Evolutionary conservation across 2,888 invertebrate species (phyloP).

Genomic region (Watsonalla binaria): DNA sequence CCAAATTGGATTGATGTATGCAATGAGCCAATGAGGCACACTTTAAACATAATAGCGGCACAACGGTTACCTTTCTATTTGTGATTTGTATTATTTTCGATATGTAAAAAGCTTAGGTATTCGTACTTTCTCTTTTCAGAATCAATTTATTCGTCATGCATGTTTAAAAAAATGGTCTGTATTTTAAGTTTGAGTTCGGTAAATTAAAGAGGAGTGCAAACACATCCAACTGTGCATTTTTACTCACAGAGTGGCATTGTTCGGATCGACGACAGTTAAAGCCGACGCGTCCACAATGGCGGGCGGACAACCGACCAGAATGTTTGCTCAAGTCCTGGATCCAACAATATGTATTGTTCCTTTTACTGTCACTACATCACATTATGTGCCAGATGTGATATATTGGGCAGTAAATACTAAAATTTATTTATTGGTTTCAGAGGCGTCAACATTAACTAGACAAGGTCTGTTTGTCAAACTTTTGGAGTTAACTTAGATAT

Average conservation of each 20-base stretch:
- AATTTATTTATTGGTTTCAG: no score
- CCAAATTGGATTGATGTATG: no score
- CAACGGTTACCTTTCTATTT: no score
- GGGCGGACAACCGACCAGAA: conserved; percentile 2
- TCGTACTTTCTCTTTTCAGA: neutral
- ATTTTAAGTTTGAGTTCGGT: neutral
- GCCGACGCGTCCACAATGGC: conserved; percentile 3
- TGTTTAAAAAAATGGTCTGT: neutral
- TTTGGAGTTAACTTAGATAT: no score
- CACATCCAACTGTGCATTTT: conserved; percentile 3
- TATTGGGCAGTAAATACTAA: neutral
- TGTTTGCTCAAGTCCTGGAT: conserved; percentile 1
- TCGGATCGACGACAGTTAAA: conserved; percentile 2
- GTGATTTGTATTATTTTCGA: neutral
- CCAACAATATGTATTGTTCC: neutral
- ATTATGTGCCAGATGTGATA: neutral
- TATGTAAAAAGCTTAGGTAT: neutral
- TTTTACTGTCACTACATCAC: neutral
- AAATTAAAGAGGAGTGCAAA: neutral
- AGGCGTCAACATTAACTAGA: no score
- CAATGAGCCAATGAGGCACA: no score
- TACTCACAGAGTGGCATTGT: conserved; percentile 1
- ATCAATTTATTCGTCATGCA: neutral
- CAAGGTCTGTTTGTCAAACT: no score
- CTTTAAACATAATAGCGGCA: no score